Conservation (phyloP, 2,797 vertebrate species). For the Leptatherina wallacei region DNA sequence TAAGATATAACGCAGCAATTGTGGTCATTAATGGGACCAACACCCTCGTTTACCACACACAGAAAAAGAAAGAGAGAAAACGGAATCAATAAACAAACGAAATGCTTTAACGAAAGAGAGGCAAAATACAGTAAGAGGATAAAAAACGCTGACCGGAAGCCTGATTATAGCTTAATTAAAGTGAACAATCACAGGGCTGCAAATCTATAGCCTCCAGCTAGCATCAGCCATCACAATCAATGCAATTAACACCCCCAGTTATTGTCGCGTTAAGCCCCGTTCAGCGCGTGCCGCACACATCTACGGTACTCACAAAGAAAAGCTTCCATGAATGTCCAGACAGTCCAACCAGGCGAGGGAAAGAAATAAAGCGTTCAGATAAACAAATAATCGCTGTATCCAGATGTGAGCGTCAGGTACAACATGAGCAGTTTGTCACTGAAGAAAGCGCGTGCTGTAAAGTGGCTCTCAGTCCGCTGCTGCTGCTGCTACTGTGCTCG, state of each 20-base stretch:
- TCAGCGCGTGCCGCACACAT: slow-evolving; percentile 13
- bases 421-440: slow-evolving; percentile 49
- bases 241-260: slow-evolving; percentile 19
- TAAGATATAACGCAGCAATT: background rate
- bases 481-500: slow-evolving; percentile 47
- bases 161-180: slow-evolving; percentile 24
- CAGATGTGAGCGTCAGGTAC: slow-evolving; percentile 40
- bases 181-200: slow-evolving; percentile 31
- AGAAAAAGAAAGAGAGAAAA: background rate
- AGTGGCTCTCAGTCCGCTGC: slow-evolving; percentile 56
- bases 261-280: slow-evolving; percentile 1
- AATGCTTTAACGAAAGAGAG: slow-evolving; percentile 9
- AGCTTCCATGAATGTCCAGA: slow-evolving; percentile 49
- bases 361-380: background rate
- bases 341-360: slow-evolving; percentile 7
- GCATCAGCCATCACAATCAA: slow-evolving; percentile 32
- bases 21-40: background rate
- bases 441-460: slow-evolving; percentile 50
- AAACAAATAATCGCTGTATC: slow-evolving; percentile 41
- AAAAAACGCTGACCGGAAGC: slow-evolving; percentile 31
- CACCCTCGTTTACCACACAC: background rate
- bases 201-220: slow-evolving; percentile 12
- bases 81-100: background rate
- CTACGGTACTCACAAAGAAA: slow-evolving; percentile 66
- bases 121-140: background rate